Evolutionary conservation across 1,140 invertebrate genomes (phyloP), one percentile per base, ranked within the genome.

Genomic region (Ylistrum balloti): DNA sequence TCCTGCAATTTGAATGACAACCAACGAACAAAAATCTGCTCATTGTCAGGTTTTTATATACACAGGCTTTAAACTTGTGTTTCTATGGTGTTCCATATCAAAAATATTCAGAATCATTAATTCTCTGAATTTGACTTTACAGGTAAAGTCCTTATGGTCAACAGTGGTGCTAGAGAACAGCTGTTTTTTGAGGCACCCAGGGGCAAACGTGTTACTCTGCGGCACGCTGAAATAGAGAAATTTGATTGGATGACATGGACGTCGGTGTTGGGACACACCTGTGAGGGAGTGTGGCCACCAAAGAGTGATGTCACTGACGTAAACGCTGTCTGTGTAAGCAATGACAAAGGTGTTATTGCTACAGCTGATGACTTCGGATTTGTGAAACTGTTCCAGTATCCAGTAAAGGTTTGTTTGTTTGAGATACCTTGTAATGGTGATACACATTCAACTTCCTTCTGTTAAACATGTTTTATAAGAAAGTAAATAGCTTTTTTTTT

Each of bases 281-380:
- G 94, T 92, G 95, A 95, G 88, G 96, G 96, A 7, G 93, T 96
- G 17, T 96, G 96, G 96, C 96, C 96, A 86, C 95, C 96, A 11
- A 96, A 95, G 88, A 94, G 95, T 94, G 96, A 96, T 93, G 94
- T 96, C 3, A 96, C 96, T 33, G 96, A 96, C 91, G 94, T 96
- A 17, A 96, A 96, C 92, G 95, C 95, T 33, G 90, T 96, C 0
- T 93, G 92, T 89, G 90, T 96, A 33, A 93, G 95, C 5, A 94
- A 93, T 33, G 95, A 96, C 91, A 93, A 92, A 89, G 89, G 90
- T 87, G 88, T 96, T 22, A 90, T 96, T 33, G 96, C 95, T 33
- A 96, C 96, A 74, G 96, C 92, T 15, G 96, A 96, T 93, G 96
- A 96, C 91, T 96, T 96, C 94, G 96, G 96, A 34, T 95, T 96